A percentile compares a stretch with the other conserved stretches of the same genome.
Evolutionary conservation across 2,113 vertebrate genomes (phyloP).

Genomic region (Danio rerio): GRCz12tu NC_133197.1:14935001-14935500

Average conservation of each 20-base stretch:
- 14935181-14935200: neutral
- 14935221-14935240: slow-evolving; percentile 17
- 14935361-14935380: too few relatives aligned
- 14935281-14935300: neutral
- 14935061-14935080: neutral
- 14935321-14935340: neutral
- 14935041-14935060: neutral
- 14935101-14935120: neutral
- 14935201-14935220: neutral
- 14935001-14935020: neutral
- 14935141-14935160: slow-evolving; percentile 6
- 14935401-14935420: too few relatives aligned
- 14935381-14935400: too few relatives aligned
- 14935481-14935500: too few relatives aligned
- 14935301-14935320: slow-evolving; percentile 2
- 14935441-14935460: too few relatives aligned
- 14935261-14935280: neutral
- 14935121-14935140: slow-evolving; percentile 1
- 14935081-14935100: neutral
- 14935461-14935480: too few relatives aligned
- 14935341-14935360: neutral
- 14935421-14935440: too few relatives aligned
- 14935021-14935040: neutral
- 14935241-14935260: neutral
- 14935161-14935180: neutral